Evolutionary conservation across 2,113 vertebrate genomes (phyloP).

Genomic region (Gavia stellata): DNA sequence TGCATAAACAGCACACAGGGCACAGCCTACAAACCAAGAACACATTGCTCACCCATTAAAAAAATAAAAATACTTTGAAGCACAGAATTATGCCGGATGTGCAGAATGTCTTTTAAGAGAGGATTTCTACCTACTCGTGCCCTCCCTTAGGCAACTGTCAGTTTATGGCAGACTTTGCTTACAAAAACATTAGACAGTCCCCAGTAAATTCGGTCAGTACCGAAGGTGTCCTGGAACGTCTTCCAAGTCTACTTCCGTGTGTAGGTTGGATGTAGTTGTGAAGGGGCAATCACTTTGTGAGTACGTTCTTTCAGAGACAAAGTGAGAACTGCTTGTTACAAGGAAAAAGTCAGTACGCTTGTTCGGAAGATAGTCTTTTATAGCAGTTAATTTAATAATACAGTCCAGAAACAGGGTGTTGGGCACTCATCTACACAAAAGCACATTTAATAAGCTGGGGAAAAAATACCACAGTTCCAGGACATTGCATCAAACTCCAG

Average conservation of each 20-base stretch:
- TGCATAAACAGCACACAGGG: constrained; percentile 52
- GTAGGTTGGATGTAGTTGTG: background rate
- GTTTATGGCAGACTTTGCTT: constrained; percentile 21
- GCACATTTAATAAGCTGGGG: constrained; percentile 46
- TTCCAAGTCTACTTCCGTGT: background rate
- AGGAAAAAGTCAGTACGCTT: constrained; percentile 51
- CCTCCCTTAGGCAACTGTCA: constrained; percentile 12
- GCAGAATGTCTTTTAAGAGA: constrained; percentile 26
- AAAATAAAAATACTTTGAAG: constrained; percentile 61
- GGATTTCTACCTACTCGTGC: background rate
- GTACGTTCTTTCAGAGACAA: background rate
- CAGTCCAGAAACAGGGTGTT: constrained; percentile 60
- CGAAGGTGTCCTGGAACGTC: background rate
- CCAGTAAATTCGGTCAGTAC: background rate
- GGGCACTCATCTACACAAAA: constrained; percentile 49
- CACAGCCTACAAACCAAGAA: constrained; percentile 48
- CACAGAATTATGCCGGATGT: constrained; percentile 26
- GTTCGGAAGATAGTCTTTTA: constrained; percentile 70
- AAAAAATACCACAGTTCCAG: constrained; percentile 49
- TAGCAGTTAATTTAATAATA: constrained; percentile 67
- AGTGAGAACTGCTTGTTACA: background rate
- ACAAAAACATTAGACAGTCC: constrained; percentile 8
- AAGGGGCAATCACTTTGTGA: background rate
- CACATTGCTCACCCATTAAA: constrained; percentile 38
- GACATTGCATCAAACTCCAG: constrained; percentile 37